Conservation (phyloP, 2,113 vertebrate species). For the Rhinogobius similis region DNA sequence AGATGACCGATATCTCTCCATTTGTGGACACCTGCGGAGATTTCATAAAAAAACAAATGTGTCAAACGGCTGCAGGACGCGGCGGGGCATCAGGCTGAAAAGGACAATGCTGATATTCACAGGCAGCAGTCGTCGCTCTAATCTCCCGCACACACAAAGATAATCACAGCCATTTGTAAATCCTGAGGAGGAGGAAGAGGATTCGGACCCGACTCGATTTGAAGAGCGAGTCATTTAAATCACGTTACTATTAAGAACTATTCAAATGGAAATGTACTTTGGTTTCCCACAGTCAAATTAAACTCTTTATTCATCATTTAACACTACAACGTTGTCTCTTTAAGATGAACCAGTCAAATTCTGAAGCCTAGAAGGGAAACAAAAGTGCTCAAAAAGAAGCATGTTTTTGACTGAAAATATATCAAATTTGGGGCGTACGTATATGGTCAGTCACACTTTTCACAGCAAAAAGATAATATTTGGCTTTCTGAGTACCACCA, state of each 20-base stretch:
- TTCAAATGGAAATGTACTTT: not conserved
- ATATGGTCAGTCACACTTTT: too few relatives aligned
- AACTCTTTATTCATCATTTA: not conserved
- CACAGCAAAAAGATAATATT: too few relatives aligned
- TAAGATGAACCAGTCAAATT: too few relatives aligned
- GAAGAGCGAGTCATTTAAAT: not conserved
- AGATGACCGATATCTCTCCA: slow-evolving; percentile 90
- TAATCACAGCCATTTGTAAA: slow-evolving; percentile 25
- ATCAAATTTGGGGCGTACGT: too few relatives aligned
- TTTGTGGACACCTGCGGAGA: slow-evolving; percentile 87
- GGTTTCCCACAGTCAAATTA: not conserved
- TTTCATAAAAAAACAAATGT: slow-evolving; percentile 26
- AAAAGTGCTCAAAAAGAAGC: too few relatives aligned
- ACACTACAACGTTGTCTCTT: not conserved
- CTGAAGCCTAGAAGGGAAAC: too few relatives aligned
- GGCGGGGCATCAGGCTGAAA: slow-evolving; percentile 16
- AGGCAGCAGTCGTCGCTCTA: slow-evolving; percentile 17
- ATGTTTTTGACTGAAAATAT: too few relatives aligned
- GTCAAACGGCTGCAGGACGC: slow-evolving; percentile 10
- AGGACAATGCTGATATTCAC: slow-evolving; percentile 25
- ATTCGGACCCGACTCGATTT: not conserved
- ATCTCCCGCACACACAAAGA: slow-evolving; percentile 26
- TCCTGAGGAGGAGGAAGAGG: not conserved
- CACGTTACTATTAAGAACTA: not conserved
- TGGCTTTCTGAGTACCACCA: too few relatives aligned